These are phyloP conservation scores for Triplophysa yarkandensis DNA, from an alignment of 2,797 vertebrate species.

Conservation along the genomic window DNA sequence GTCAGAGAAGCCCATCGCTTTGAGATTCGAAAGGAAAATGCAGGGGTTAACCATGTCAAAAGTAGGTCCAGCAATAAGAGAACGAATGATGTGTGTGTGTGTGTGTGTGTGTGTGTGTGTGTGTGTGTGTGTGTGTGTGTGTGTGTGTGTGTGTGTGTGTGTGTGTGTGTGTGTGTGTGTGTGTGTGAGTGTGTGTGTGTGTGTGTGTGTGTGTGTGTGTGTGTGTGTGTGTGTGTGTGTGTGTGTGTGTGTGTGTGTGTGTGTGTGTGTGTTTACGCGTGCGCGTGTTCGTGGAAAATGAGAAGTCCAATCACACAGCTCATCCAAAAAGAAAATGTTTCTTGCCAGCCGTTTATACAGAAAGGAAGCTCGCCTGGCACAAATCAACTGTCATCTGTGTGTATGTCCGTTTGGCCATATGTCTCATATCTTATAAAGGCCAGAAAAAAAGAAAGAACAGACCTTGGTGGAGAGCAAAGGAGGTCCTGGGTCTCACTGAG, in stretches of 20 bases:
- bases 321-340: slow-evolving; percentile 14
- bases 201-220: too few species aligned
- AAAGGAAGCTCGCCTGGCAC: slow-evolving; percentile 9
- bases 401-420: slow-evolving; percentile 32
- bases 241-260: too few species aligned
- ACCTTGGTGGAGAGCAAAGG: slow-evolving; percentile 3
- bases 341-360: slow-evolving; percentile 26
- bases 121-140: not conserved
- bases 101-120: not conserved
- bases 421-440: slow-evolving; percentile 13
- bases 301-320: slow-evolving; percentile 12
- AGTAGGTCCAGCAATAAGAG: too few species aligned
- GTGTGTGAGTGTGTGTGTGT: too few species aligned
- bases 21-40: too few species aligned
- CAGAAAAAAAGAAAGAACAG: slow-evolving; percentile 3
- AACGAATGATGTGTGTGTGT: too few species aligned
- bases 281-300: not conserved
- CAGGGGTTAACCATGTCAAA: too few species aligned
- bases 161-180: not conserved
- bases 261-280: too few species aligned
- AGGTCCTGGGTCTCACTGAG: not conserved
- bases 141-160: not conserved
- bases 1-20: too few species aligned
- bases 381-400: slow-evolving; percentile 25
- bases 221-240: not conserved